A percentile compares a stretch with the other conserved stretches of the same genome.
Evolutionary conservation across 64 coral and sea anemone genomes (phyloP).

Genomic region (Catalaphyllia jardinei): DNA sequence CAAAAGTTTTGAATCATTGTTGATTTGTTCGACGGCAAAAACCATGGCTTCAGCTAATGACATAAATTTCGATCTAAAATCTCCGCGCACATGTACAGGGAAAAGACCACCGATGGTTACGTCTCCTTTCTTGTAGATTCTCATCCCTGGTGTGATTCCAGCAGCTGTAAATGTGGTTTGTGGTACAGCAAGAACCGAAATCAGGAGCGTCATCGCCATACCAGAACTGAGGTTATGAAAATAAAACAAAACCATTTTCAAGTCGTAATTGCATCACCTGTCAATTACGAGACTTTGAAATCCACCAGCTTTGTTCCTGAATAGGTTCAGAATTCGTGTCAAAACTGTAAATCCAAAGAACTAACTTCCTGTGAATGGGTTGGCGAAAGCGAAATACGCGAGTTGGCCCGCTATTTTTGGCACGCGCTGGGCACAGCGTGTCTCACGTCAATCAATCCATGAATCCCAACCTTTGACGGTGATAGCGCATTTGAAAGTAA

Average conservation of each 20-base stretch:
- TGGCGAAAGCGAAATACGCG: neutral
- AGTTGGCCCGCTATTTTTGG: neutral
- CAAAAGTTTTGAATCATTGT: slow-evolving; percentile 58
- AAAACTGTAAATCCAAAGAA: neutral
- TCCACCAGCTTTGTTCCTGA: neutral
- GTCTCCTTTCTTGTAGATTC: slow-evolving; percentile 51
- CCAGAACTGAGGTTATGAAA: neutral
- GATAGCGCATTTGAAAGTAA: neutral
- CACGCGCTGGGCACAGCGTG: neutral
- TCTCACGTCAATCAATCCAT: neutral
- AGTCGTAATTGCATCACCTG: neutral
- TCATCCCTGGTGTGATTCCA: neutral
- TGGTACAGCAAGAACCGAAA: neutral
- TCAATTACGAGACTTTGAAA: neutral
- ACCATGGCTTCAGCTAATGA: slow-evolving; percentile 83
- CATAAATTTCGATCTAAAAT: slow-evolving; percentile 67
- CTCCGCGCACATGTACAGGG: slow-evolving; percentile 58
- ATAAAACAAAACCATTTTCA: neutral
- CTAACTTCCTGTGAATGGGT: neutral
- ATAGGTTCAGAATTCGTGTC: no score
- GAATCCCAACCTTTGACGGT: neutral
- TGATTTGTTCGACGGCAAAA: slow-evolving; percentile 72
- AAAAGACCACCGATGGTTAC: slow-evolving; percentile 76
- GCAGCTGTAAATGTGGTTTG: neutral
- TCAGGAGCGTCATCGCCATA: neutral